phyloP scores from a whole-genome alignment of 2,113 vertebrate species.

The Thryonomys swinderianus region DNA sequence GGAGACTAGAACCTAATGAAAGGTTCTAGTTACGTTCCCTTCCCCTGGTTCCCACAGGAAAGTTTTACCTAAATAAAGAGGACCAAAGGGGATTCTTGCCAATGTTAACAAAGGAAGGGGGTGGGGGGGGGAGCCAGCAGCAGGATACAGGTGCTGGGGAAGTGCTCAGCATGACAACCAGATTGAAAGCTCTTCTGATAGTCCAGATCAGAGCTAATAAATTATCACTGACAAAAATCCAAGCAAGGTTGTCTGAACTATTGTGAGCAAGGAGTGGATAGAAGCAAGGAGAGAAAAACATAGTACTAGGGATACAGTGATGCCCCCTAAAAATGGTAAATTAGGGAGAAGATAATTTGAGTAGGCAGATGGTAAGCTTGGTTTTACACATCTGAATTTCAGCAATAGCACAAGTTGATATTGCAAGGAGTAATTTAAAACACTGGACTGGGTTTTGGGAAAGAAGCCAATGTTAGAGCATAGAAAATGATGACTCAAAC shows the following conservation, averaged over 20 bases:
- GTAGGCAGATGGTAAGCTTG: not conserved
- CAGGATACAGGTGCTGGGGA: not conserved
- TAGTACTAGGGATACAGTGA: not conserved
- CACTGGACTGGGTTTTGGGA: not conserved
- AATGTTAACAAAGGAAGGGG: not conserved
- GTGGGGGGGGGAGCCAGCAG: not conserved
- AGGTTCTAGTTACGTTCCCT: too few species aligned
- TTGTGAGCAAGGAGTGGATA: not conserved
- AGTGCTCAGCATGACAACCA: not conserved
- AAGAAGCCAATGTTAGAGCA: not conserved
- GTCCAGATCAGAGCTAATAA: not conserved
- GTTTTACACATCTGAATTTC: not conserved
- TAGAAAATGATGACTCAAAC: not conserved
- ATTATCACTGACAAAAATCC: not conserved
- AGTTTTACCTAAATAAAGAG: not conserved
- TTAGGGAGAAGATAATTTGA: not conserved
- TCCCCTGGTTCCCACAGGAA: too few species aligned
- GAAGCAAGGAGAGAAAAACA: not conserved
- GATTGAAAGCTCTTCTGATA: not conserved
- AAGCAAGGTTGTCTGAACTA: not conserved
- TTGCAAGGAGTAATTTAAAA: not conserved
- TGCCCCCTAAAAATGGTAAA: not conserved
- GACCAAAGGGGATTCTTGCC: not conserved
- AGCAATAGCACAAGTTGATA: not conserved
- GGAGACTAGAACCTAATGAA: too few species aligned